Percentiles rank a stretch among this genome's conserved stretches.
Conservation (phyloP, 2,113 vertebrate species). For the Formicarius rufipectus region DNA sequence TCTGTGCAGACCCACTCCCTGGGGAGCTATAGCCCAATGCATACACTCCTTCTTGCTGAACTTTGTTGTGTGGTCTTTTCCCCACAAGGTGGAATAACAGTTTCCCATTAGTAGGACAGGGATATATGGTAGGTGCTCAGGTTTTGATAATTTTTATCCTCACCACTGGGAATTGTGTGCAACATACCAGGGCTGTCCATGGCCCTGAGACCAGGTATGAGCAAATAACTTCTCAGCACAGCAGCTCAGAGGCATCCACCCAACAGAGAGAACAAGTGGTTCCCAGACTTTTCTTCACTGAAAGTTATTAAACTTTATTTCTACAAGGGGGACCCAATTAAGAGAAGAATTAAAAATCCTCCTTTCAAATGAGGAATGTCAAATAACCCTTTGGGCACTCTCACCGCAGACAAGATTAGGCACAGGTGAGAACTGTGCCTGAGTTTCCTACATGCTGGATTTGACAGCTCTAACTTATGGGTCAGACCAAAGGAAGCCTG, state of each 20-base stretch:
- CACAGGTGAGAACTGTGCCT: neutral
- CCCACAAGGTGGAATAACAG: neutral
- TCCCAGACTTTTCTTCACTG: neutral
- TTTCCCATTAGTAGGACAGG: neutral
- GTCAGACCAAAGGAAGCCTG: neutral
- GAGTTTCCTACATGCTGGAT: neutral
- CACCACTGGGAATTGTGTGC: neutral
- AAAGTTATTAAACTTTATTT: neutral
- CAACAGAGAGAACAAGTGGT: neutral
- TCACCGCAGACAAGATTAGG: neutral
- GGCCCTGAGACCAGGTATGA: neutral
- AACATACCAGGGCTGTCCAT: rapidly evolving
- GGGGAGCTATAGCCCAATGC: neutral
- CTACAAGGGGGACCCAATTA: neutral
- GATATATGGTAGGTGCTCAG: neutral
- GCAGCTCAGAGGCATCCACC: neutral
- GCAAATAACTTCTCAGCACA: neutral
- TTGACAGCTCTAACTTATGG: neutral
- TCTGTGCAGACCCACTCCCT: neutral
- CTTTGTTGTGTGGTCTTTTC: neutral
- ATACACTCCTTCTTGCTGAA: neutral
- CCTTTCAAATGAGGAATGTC: neutral
- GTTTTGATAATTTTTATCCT: neutral
- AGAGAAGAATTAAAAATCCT: neutral
- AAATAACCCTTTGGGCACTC: neutral